These are phyloP conservation scores for Oceanites oceanicus DNA, from an alignment of 2,113 vertebrate species.

Conservation along the genomic window DNA sequence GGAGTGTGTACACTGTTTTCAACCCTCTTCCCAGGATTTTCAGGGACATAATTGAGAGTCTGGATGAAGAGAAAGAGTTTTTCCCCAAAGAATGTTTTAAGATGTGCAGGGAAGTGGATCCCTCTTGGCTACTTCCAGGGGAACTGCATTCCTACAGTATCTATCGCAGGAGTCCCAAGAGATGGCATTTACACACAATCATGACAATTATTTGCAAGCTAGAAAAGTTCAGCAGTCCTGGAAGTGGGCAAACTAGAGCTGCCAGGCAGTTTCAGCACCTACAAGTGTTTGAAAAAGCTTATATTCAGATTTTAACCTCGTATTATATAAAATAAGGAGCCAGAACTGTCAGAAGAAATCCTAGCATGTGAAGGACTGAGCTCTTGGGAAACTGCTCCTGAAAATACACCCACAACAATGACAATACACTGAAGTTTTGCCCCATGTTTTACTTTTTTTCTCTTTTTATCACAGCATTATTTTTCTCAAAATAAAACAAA, in stretches of 20 bases:
- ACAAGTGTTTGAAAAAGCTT: not conserved
- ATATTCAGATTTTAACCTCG: not conserved
- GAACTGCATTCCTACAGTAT: conserved; percentile 18
- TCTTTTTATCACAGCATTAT: not conserved
- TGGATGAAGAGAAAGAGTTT: not conserved
- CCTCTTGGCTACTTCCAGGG: not conserved
- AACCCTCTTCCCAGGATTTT: not conserved
- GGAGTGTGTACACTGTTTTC: not conserved
- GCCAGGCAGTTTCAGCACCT: not conserved
- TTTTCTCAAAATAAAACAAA: not conserved
- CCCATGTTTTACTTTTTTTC: not conserved
- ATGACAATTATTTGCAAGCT: not conserved
- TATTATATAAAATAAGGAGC: not conserved
- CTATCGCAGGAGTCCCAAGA: not conserved
- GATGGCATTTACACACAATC: not conserved
- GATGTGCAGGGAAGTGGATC: not conserved
- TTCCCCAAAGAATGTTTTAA: not conserved
- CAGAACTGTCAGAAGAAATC: not conserved
- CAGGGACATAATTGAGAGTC: not conserved
- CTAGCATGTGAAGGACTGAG: not conserved
- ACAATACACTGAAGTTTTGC: not conserved
- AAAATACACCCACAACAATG: not conserved
- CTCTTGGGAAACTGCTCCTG: not conserved
- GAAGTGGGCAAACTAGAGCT: not conserved
- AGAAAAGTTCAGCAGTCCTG: not conserved